A percentile compares a stretch with the other conserved stretches of the same genome.
Evolutionary conservation across 2,113 vertebrate genomes (phyloP).

Genomic region (Nycticorax nycticorax): DNA sequence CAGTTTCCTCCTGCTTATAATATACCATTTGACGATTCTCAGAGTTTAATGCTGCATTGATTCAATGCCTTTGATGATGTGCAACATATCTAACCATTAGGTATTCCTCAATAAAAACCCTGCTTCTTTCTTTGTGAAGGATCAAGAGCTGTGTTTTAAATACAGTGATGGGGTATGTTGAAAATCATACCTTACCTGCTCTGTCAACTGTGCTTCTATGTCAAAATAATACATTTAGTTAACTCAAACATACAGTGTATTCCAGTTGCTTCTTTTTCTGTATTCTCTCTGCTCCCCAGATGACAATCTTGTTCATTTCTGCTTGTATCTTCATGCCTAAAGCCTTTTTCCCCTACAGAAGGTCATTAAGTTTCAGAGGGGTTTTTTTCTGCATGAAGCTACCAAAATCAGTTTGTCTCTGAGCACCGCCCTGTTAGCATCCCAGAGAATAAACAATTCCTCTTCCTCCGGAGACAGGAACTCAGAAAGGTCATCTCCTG

Average conservation of each 20-base stretch:
- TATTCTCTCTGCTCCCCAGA: not conserved
- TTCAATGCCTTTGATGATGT: not conserved
- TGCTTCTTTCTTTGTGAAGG: not conserved
- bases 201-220: not conserved
- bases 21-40: not conserved
- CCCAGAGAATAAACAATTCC: constrained; percentile 13
- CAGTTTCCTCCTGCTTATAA: not conserved
- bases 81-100: not conserved
- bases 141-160: not conserved
- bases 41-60: not conserved
- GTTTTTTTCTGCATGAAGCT: not conserved
- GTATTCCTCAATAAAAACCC: not conserved
- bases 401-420: constrained; percentile 40
- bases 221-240: constrained; percentile 26
- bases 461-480: constrained; percentile 20
- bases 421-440: not conserved
- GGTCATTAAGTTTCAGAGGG: constrained; percentile 47
- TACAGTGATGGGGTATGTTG: not conserved
- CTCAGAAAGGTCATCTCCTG: not conserved
- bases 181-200: not conserved
- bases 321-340: constrained; percentile 39
- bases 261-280: not conserved
- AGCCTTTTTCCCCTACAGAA: constrained; percentile 49
- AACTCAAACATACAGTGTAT: not conserved
- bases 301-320: constrained; percentile 45